Conservation (phyloP, 1,140 invertebrate species). For the Batillaria attramentaria region DNA sequence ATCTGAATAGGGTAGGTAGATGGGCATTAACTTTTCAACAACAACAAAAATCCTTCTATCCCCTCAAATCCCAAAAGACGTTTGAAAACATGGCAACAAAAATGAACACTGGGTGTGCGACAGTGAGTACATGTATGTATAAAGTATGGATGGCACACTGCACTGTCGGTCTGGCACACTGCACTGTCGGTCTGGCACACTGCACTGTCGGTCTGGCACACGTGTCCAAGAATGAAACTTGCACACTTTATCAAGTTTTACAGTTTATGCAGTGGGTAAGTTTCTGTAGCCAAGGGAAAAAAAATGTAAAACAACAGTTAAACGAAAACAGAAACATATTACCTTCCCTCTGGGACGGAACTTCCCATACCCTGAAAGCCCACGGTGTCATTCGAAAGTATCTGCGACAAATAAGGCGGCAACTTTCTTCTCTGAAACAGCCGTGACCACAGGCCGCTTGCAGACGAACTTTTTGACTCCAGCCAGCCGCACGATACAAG, state of each 20-base stretch:
- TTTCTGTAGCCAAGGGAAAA: background rate
- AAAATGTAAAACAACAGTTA: background rate
- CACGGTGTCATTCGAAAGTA: background rate
- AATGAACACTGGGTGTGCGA: too few species aligned
- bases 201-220: too few species aligned
- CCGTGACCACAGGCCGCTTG: background rate
- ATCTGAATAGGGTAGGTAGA: background rate
- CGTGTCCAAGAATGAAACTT: too few species aligned
- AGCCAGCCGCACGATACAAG: background rate
- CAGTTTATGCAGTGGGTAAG: background rate
- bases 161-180: too few species aligned
- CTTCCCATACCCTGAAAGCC: background rate
- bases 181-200: too few species aligned
- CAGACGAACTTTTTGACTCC: background rate
- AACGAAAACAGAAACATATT: background rate
- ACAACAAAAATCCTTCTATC: background rate
- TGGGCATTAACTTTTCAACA: background rate
- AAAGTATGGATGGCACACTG: too few species aligned
- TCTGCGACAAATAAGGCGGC: background rate
- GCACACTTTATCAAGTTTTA: too few species aligned
- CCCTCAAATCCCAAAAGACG: too few species aligned
- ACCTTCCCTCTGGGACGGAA: conserved; percentile 8
- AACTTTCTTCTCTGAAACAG: background rate
- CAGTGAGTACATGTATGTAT: too few species aligned
- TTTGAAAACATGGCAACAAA: too few species aligned